A percentile compares a stretch with the other conserved stretches of the same genome.
Evolutionary conservation across 2,888 invertebrate genomes (phyloP).

Genomic region (Drosophila formosana): DNA sequence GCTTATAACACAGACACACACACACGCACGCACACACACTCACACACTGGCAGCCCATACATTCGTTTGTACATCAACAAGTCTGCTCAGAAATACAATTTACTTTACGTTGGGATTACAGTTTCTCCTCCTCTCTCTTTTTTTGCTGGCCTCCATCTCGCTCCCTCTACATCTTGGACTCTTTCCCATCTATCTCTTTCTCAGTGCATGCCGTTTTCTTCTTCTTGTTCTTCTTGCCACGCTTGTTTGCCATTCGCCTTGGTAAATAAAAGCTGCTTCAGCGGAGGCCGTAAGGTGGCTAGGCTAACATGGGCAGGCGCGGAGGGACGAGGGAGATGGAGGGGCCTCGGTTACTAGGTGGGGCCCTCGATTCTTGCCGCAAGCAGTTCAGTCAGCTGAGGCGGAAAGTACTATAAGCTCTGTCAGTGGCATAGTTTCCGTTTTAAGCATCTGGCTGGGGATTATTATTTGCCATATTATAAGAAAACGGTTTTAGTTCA

Average conservation of each 20-base stretch:
- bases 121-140: conserved; percentile 24
- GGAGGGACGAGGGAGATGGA: not conserved
- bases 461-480: conserved; percentile 80
- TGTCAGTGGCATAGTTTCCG: conserved; percentile 78
- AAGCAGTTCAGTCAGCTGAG: conserved; percentile 76
- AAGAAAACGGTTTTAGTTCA: conserved; percentile 79
- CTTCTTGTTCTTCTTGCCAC: conserved; percentile 32
- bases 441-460: conserved; percentile 76
- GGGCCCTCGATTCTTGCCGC: conserved; percentile 55
- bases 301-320: not conserved
- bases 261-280: conserved; percentile 73
- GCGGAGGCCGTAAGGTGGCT: conserved; percentile 28
- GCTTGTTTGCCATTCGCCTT: conserved; percentile 77
- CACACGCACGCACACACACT: conserved; percentile 14
- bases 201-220: conserved; percentile 42
- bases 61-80: conserved; percentile 66
- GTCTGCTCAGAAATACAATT: conserved; percentile 78
- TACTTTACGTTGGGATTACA: conserved; percentile 77
- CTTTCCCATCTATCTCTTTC: conserved; percentile 11
- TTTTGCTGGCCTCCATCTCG: not conserved
- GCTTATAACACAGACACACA: conserved; percentile 7
- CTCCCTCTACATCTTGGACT: conserved; percentile 17
- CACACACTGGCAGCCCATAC: conserved; percentile 1
- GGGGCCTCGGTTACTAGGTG: conserved; percentile 18
- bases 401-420: conserved; percentile 79